Conservation (phyloP, 2,797 vertebrate genomes). For the Furcifer pardalis region DNA sequence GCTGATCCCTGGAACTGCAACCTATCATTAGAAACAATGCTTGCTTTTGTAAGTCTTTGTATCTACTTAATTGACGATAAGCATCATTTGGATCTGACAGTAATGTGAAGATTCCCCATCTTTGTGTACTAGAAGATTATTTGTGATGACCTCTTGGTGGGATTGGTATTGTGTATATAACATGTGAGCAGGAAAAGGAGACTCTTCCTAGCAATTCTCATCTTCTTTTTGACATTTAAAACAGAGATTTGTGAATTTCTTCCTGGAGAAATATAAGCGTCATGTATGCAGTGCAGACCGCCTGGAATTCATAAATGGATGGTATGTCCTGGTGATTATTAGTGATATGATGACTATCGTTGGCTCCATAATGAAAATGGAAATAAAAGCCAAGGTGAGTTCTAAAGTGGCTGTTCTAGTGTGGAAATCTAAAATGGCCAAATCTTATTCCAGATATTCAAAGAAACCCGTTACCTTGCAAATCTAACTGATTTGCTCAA, state of each 20-base stretch:
- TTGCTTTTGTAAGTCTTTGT: neutral
- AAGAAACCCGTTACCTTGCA: neutral
- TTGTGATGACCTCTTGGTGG: neutral
- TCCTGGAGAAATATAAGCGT: conserved; percentile 84
- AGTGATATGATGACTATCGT: conserved; percentile 92
- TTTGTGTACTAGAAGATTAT: neutral
- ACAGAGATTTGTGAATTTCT: conserved; percentile 89
- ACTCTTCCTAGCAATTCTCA: conserved; percentile 29
- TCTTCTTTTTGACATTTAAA: conserved; percentile 6
- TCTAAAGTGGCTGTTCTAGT: neutral
- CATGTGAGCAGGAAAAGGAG: neutral
- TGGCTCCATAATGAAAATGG: conserved; percentile 96
- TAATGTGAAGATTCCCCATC: neutral
- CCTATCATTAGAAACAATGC: neutral
- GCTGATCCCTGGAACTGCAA: neutral
- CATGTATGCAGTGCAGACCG: conserved; percentile 84
- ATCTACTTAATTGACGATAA: neutral
- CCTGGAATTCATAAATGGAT: conserved; percentile 90
- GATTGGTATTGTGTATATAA: neutral
- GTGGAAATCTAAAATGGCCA: neutral
- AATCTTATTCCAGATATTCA: neutral
- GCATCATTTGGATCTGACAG: neutral
- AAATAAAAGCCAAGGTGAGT: conserved; percentile 95
- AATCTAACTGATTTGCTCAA: neutral
- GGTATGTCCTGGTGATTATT: conserved; percentile 92